phyloP scores from a whole-genome alignment of 2,113 vertebrate genomes.

The Jaculus jaculus region DNA sequence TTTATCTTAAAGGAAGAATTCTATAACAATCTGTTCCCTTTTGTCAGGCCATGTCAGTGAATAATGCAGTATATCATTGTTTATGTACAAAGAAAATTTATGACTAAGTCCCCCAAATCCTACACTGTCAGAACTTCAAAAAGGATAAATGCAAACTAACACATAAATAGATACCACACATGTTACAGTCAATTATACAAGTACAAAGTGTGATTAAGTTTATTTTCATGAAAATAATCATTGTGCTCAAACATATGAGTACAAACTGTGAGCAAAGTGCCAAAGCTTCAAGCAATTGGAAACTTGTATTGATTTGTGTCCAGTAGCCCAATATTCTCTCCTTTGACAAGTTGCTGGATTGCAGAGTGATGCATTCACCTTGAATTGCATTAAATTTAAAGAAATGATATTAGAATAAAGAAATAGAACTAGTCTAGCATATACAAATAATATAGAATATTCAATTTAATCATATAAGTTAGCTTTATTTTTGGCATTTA shows the following conservation, averaged over 20 bases:
- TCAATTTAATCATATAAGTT: not conserved
- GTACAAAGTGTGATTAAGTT: conserved; percentile 60
- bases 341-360: conserved; percentile 19
- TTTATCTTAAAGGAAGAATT: conserved; percentile 34
- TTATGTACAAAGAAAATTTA: conserved; percentile 10
- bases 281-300: conserved; percentile 38
- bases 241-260: conserved; percentile 16
- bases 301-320: conserved; percentile 29
- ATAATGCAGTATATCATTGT: not conserved
- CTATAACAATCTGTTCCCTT: not conserved
- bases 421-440: not conserved
- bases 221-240: conserved; percentile 41
- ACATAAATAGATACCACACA: conserved; percentile 47
- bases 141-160: conserved; percentile 32
- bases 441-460: not conserved
- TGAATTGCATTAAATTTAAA: conserved; percentile 27
- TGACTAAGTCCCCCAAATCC: conserved; percentile 10
- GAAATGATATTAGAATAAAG: conserved; percentile 34
- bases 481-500: not conserved
- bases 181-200: conserved; percentile 35
- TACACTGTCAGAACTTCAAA: conserved; percentile 1
- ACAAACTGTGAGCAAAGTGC: not conserved
- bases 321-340: not conserved
- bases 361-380: not conserved
- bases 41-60: not conserved